Evolutionary conservation across 2,888 invertebrate species (phyloP), one percentile per base, ranked within the genome.

Genomic region (Hololepta plana): DNA sequence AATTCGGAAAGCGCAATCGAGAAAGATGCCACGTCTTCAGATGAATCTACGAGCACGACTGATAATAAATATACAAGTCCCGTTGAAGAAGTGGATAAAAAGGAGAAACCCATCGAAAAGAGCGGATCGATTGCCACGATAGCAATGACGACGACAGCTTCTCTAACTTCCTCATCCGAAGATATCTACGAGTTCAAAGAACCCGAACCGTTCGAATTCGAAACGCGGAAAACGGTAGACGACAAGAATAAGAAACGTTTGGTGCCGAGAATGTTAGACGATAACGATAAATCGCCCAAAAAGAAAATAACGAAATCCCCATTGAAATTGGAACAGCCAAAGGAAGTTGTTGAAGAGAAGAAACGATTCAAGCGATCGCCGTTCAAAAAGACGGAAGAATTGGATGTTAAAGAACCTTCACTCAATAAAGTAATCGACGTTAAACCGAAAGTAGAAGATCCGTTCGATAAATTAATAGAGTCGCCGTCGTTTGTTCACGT

Each of bases 171-270:
- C 37, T 42, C 42, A 41, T 42, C 52, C 31, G 41, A 62, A 44
- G 84, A 85, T 46, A 72, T 84, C 32, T 85, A 85, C 44, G 84
- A 85, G 51, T 85, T 85, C 45, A 84, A 84, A 49, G 84, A 85
- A 50, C 81, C 82, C 0, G 84, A 85, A 49, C 82, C 84, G 0
- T 84, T 84, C 45, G 82, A 84, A 47, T 69, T 82, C 38, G 82
- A 84, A 52, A 64, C 74, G 5, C 66, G 77, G 26, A 45, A 39
- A 3, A 27, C 31, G 7, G 49, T 49, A 8, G 55, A 55, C 14
- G 54, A 54, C 28, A 44, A 42, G 25, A 34, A 31, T 12, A 51
- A 47, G 30, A 53, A 53, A 35, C 45, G 51, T 13, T 34, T 42
- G 6, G 40, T 49, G 4, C 45, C 53, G 2, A 40, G 56, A 28